phyloP scores from a whole-genome alignment of 1,140 invertebrate species.

The Charaxes varanes region DNA sequence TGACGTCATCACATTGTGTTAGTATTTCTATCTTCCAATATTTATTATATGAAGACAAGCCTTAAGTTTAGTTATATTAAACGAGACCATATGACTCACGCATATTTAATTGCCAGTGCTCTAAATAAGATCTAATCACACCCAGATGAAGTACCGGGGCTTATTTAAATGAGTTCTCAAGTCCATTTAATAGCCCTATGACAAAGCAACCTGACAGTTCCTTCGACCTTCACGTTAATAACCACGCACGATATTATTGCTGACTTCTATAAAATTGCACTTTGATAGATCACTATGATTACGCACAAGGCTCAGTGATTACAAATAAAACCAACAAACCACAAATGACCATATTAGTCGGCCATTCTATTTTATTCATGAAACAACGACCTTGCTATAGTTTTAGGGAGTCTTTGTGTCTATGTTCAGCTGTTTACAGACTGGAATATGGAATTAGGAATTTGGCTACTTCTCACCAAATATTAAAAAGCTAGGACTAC shows the following conservation, averaged over 20 bases:
- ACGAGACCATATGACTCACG: no score
- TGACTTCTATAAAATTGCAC: conserved; percentile 14
- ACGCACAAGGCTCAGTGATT: conserved; percentile 10
- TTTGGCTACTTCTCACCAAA: no score
- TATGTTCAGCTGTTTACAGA: no score
- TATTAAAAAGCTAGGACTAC: no score
- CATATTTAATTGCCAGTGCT: background rate
- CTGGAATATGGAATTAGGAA: no score
- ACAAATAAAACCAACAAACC: background rate
- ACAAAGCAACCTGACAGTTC: conserved; percentile 11
- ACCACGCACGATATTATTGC: conserved; percentile 5
- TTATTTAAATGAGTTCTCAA: conserved; percentile 17
- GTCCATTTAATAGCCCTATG: conserved; percentile 9
- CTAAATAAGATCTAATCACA: conserved; percentile 3
- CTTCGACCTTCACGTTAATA: conserved; percentile 10
- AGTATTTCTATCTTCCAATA: no score
- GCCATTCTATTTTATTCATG: no score
- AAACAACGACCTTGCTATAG: no score
- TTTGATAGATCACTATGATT: conserved; percentile 18
- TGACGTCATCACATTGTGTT: no score
- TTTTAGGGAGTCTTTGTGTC: no score
- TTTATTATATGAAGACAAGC: no score
- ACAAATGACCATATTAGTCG: background rate
- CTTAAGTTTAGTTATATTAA: no score
- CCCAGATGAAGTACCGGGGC: conserved; percentile 7